Evolutionary conservation across 2,113 vertebrate species (phyloP), one percentile per base, ranked within the genome.

Genomic region (Sapajus apella): DNA sequence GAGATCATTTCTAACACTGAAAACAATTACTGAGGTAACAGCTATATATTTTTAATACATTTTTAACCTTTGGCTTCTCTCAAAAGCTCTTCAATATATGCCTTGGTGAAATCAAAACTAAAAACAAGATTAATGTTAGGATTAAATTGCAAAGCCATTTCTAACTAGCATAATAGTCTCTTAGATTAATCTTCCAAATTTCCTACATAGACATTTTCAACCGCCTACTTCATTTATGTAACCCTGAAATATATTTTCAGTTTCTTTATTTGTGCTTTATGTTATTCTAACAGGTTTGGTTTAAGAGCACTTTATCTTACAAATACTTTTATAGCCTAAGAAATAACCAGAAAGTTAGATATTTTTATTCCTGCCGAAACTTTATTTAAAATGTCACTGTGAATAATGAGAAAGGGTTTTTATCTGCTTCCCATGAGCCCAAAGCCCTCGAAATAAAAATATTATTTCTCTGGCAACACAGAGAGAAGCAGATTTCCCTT

Each of bases 371-470:
- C 87, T 96, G 94, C 87, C 96, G 86, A 96, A 98, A 97, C 96
- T 97, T 97, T 98, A 97, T 98, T 97, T 98, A 98, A 97, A 98
- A 97, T 91, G 96, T 97, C 97, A 97, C 82, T 89, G 55, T 98
- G 95, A 97, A 96, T 98, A 98, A 98, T 97, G 92, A 77, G 88
- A 88, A 97, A 93, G 52, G 21, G 37, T 91, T 96, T 97, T 96
- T 95, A 94, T 96, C 96, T 81, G 84, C 43, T 94, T 96, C 96
- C 97, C 97, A 77, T 92, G 95, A 92, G 95, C 85, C 94, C 79
- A 91, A 86, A 95, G 73, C 82, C 82, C 94, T 95, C 94, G 96
- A 96, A 98, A 95, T 94, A 95, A 97, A 97, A 97, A 96, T 96
- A 93, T 96, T 80, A 85, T 96, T 98, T 87, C 90, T 95, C 88